Evolutionary conservation across 2,888 invertebrate species (phyloP).

Genomic region (Meliscaeva auricollis): DNA sequence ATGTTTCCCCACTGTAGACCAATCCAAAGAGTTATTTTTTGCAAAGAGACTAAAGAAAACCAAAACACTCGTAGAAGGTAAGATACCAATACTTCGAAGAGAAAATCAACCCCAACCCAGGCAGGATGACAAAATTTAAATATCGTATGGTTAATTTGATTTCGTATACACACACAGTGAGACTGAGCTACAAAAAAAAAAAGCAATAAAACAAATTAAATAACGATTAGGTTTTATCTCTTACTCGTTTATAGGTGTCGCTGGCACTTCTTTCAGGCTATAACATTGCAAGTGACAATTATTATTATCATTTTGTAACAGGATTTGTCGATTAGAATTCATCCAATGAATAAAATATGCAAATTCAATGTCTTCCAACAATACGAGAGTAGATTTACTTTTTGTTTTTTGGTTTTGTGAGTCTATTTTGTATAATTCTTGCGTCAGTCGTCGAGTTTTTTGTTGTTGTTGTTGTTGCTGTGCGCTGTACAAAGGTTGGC

Average conservation of each 20-base stretch:
- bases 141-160: slow-evolving; percentile 75
- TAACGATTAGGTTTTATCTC: slow-evolving; percentile 72
- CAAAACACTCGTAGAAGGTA: background rate
- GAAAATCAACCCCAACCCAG: background rate
- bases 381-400: background rate
- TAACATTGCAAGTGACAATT: slow-evolving; percentile 73
- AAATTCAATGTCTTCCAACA: slow-evolving; percentile 66
- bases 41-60: background rate
- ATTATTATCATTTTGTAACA: slow-evolving; percentile 74
- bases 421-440: slow-evolving; percentile 41
- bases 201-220: slow-evolving; percentile 76
- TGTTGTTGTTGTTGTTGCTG: background rate
- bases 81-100: no score
- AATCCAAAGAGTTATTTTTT: slow-evolving; percentile 55
- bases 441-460: slow-evolving; percentile 3
- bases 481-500: background rate
- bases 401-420: slow-evolving; percentile 59
- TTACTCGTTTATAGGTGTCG: slow-evolving; percentile 36
- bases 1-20: slow-evolving; percentile 7
- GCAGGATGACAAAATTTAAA: slow-evolving; percentile 67
- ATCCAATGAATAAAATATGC: slow-evolving; percentile 73
- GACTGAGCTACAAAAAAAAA: slow-evolving; percentile 55
- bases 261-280: slow-evolving; percentile 22
- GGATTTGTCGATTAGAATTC: slow-evolving; percentile 75
- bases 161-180: slow-evolving; percentile 52